A percentile compares a stretch with the other conserved stretches of the same genome.
These are phyloP conservation scores for Gila robusta DNA, from an alignment of 2,797 vertebrate genomes.

Conservation along the genomic window DNA sequence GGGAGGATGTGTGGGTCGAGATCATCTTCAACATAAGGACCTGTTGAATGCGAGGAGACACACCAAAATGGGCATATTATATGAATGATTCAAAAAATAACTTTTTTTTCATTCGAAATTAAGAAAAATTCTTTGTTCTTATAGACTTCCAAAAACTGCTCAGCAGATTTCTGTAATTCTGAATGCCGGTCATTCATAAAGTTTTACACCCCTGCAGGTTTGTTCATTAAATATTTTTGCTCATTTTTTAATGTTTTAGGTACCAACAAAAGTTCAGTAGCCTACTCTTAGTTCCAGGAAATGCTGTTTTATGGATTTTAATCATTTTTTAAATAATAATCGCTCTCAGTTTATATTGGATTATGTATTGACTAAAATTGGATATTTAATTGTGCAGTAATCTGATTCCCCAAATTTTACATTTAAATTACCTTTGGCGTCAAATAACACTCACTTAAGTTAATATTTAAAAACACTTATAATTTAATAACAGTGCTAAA, in stretches of 20 bases:
- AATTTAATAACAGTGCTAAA: background rate
- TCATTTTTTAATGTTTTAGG: background rate
- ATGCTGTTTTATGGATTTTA: background rate
- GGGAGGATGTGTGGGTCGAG: constrained; percentile 82
- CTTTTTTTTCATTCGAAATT: background rate
- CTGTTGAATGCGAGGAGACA: constrained; percentile 71
- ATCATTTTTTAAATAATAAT: background rate
- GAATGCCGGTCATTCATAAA: too few species aligned
- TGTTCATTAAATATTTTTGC: background rate
- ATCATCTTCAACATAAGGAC: constrained; percentile 92
- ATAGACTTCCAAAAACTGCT: background rate
- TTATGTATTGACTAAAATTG: background rate
- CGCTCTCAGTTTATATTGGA: background rate
- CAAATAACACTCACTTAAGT: background rate
- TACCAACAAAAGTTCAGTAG: background rate
- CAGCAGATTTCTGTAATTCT: background rate
- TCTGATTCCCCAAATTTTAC: background rate
- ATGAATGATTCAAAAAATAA: background rate
- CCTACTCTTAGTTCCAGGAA: background rate
- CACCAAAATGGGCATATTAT: background rate
- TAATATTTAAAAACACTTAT: background rate
- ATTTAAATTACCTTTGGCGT: background rate
- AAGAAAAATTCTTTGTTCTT: background rate
- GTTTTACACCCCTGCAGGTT: background rate
- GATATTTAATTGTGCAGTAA: background rate